Evolutionary conservation across 64 coral and sea anemone genomes (phyloP).

Genomic region (Actinia equina): DNA sequence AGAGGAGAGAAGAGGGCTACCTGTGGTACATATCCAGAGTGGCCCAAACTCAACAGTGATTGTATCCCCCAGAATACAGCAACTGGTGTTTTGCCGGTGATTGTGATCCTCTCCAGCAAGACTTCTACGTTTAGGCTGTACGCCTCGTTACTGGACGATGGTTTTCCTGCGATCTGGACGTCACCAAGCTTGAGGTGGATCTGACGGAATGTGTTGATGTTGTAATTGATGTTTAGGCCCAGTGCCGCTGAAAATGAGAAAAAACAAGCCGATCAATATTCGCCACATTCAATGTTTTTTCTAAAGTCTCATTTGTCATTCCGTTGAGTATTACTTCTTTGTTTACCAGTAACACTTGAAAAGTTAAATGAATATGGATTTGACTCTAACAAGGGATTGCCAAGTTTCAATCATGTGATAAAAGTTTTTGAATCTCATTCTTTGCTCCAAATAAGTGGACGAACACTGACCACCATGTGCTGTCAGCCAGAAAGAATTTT

Average conservation of each 20-base stretch:
- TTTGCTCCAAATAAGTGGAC: no score
- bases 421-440: no score
- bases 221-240: background rate
- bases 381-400: no score
- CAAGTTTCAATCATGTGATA: no score
- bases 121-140: slow-evolving; percentile 38
- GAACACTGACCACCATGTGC: no score
- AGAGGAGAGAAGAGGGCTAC: background rate
- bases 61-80: slow-evolving; percentile 49
- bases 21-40: slow-evolving; percentile 23
- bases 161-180: background rate
- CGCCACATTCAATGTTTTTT: no score
- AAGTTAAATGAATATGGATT: no score
- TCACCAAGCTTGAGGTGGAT: slow-evolving; percentile 37
- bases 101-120: slow-evolving; percentile 18
- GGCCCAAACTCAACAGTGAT: slow-evolving; percentile 18
- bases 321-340: no score
- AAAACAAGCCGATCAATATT: no score
- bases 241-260: background rate
- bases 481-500: no score
- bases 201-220: slow-evolving; percentile 23
- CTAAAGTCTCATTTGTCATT: no score
- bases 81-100: slow-evolving; percentile 20
- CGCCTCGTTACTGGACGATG: slow-evolving; percentile 12
- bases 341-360: no score